Base-by-base conservation (phyloP, 2,888 invertebrate genomes). In the Stegana nigrithorax region DNA sequence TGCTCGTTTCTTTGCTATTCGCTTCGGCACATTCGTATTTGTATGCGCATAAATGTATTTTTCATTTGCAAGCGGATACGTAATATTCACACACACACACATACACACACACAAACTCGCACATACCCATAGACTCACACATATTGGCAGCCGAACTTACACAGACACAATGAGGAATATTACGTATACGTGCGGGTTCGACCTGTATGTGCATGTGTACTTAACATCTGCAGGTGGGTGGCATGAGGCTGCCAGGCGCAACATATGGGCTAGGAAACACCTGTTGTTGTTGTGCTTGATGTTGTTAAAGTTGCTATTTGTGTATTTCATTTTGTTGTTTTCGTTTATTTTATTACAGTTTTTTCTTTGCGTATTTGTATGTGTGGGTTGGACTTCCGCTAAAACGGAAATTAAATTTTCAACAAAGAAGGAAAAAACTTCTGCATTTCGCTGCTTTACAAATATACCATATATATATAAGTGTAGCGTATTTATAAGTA, bases 401-500 rank as follows among this genome's bases (percentile, higher is more conserved):
- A 55, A 32, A 55, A 36, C 53, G 53, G 53, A 55, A 55, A 55
- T 55, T 55, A 55, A 55, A 55, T 55, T 55, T 55, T 55, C 32
- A 55, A 55, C 17, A 55, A 55, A 53, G 26, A 25, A 51, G 27
- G 10, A 51, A 51, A 51, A 45, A 45, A 45, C 10, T 25, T 23
- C 21, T 50, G 47, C 26, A n/a, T n/a, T n/a, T n/a, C n/a, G n/a
- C n/a, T n/a, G n/a, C n/a, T n/a, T n/a, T n/a, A n/a, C n/a, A n/a
- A n/a, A n/a, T n/a, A n/a, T n/a, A n/a, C n/a, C n/a, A n/a, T n/a
- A n/a, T n/a, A n/a, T n/a, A n/a, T n/a, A n/a, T n/a, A n/a, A n/a
- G n/a, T n/a, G n/a, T n/a, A n/a, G n/a, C n/a, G n/a, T n/a, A n/a
- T n/a, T n/a, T n/a, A n/a, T n/a, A n/a, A n/a, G n/a, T n/a, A n/a